Evolutionary conservation across 2,113 vertebrate species (phyloP).

Genomic region (Motacilla alba): DNA sequence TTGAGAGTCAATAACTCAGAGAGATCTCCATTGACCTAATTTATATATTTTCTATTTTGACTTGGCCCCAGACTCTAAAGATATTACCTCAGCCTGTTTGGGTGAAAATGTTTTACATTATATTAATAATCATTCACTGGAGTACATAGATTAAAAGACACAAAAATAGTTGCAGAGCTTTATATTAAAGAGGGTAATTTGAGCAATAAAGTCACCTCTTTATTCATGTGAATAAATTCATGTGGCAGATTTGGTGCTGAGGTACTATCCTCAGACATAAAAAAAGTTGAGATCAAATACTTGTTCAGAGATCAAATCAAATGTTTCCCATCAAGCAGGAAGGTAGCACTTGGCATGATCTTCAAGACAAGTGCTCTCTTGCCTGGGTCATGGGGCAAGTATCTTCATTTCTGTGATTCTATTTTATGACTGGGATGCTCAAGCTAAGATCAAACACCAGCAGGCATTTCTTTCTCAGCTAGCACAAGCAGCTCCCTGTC

Average conservation of each 20-base stretch:
- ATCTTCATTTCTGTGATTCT: neutral
- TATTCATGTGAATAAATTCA: neutral
- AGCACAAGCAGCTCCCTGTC: neutral
- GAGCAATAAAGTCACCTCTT: neutral
- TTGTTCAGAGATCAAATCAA: neutral
- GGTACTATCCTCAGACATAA: neutral
- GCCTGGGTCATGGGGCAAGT: accelerated
- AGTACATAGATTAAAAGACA: neutral
- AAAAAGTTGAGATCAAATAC: neutral
- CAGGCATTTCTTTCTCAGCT: neutral
- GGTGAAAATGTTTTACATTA: neutral
- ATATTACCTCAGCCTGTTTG: neutral
- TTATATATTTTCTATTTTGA: neutral
- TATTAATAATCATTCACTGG: neutral
- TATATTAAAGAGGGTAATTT: neutral
- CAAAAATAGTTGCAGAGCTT: neutral
- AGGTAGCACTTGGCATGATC: neutral
- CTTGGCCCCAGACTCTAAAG: neutral
- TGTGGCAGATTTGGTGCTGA: neutral
- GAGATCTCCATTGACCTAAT: neutral
- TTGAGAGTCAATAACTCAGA: neutral
- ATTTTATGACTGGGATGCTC: neutral
- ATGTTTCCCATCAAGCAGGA: neutral
- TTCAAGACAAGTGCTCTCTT: neutral
- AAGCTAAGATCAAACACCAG: neutral